phyloP scores from a whole-genome alignment of 2,113 vertebrate species.

The Epinephelus lanceolatus region DNA sequence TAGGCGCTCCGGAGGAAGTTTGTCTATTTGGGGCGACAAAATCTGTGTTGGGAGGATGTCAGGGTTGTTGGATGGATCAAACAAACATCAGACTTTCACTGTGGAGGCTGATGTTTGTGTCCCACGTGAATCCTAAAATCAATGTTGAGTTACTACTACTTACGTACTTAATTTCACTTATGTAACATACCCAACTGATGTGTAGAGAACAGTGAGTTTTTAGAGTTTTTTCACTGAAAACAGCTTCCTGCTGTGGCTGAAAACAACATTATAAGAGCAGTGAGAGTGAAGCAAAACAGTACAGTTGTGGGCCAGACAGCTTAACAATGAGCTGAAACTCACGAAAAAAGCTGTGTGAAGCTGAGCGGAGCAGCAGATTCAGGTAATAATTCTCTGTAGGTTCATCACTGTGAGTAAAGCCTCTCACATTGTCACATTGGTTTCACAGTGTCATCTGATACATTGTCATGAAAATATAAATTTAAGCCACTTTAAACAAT shows the following conservation, averaged over 20 bases:
- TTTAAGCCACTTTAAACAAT: no score
- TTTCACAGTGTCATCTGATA: neutral
- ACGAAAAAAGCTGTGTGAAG: neutral
- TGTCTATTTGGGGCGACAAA: no score
- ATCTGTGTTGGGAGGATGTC: no score
- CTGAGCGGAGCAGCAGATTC: neutral
- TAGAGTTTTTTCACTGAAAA: neutral
- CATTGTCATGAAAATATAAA: neutral
- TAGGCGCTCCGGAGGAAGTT: no score
- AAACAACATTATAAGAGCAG: neutral
- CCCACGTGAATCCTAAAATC: no score
- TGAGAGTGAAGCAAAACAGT: neutral
- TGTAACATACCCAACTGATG: no score
- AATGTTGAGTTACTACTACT: no score
- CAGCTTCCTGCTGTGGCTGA: neutral
- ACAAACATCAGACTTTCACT: no score
- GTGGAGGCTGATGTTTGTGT: no score
- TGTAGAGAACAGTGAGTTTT: neutral
- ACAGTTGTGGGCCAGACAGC: neutral
- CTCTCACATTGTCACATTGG: no score
- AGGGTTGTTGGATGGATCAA: no score
- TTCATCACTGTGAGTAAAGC: neutral
- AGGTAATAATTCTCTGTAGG: neutral
- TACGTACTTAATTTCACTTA: no score
- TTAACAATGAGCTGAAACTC: neutral